Conservation (phyloP, 2,888 invertebrate species). For the Dynastes maya region DNA sequence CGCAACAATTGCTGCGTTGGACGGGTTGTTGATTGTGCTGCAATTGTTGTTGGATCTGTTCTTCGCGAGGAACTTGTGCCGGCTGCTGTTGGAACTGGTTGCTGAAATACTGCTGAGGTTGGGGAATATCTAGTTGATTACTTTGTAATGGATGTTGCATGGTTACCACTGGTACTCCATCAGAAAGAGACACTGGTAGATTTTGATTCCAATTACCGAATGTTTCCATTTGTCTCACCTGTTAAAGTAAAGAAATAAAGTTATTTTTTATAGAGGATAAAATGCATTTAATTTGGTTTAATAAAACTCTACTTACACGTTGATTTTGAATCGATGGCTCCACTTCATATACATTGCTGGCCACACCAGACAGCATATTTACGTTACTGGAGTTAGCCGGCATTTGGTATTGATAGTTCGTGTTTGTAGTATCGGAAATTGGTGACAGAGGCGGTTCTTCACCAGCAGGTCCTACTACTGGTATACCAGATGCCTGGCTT, state of each 20-base stretch:
- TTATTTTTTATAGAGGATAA: not conserved
- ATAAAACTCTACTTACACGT: conserved; percentile 1
- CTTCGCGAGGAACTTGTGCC: not conserved
- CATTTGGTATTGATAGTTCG: not conserved
- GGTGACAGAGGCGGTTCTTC: conserved; percentile 16
- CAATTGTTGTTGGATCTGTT: not conserved
- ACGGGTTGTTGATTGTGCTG: not conserved
- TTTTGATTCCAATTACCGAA: not conserved
- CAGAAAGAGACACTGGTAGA: not conserved
- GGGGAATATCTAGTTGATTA: no score
- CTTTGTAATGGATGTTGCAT: no score
- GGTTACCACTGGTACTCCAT: not conserved
- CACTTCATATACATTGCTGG: not conserved
- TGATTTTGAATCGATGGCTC: not conserved
- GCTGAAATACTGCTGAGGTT: not conserved
- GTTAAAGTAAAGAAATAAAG: not conserved
- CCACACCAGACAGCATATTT: not conserved
- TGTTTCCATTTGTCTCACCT: not conserved
- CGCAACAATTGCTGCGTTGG: not conserved
- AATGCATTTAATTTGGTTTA: not conserved
- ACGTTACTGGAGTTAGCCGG: not conserved
- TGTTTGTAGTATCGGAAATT: conserved; percentile 21
- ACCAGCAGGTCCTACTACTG: conserved; percentile 4
- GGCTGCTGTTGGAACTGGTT: not conserved
- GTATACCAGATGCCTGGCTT: conserved; percentile 12